Evolutionary conservation across 2,888 invertebrate species (phyloP), one percentile per base, ranked within the genome.

Genomic region (Rhagophthalmus giganteus): DNA sequence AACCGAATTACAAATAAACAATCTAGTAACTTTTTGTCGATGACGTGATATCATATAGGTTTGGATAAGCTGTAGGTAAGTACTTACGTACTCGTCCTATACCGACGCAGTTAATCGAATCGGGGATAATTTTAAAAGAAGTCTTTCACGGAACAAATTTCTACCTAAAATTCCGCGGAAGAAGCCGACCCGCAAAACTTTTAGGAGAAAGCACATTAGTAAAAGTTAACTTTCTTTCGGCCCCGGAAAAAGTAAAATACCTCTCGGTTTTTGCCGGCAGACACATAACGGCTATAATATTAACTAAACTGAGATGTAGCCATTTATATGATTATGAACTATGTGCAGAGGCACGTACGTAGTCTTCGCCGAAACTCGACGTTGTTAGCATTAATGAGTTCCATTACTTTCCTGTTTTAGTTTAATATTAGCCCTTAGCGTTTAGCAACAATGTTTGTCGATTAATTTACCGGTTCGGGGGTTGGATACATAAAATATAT

Each of bases 191-290:
- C 20, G 20, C 37, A 6, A 10, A 47, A 38, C 24, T 47, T 47
- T 37, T 11, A 32, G 9, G 38, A 33, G 26, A 35, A 35, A 30
- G 45, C 14, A 28, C 37, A 45, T 45, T 45, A 35, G 13, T 16
- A 35, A 44, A 34, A 45, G 30, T 38, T 38, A 38, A 39, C 46
- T 46, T 44, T 46, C 46, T 47, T 38, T 47, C 10, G 9, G 24
- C 30, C 20, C 13, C n/a, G n/a, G 27, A 45, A 38, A 37, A 47
- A 47, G 31, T 13, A 39, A 38, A 30, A 47, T 28, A 31, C 10
- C 12, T 8, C 9, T 20, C 5, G 31, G 32, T 37, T 33, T 30
- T 32, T 32, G 46, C 10, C 33, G 31, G 14, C 7, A 20, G 14
- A 30, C 14, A 46, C 30, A 24, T 37, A 14, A 30, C 38, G 25